Base-by-base conservation (phyloP, 2,888 invertebrate genomes). In the Diarsia rubi region DNA sequence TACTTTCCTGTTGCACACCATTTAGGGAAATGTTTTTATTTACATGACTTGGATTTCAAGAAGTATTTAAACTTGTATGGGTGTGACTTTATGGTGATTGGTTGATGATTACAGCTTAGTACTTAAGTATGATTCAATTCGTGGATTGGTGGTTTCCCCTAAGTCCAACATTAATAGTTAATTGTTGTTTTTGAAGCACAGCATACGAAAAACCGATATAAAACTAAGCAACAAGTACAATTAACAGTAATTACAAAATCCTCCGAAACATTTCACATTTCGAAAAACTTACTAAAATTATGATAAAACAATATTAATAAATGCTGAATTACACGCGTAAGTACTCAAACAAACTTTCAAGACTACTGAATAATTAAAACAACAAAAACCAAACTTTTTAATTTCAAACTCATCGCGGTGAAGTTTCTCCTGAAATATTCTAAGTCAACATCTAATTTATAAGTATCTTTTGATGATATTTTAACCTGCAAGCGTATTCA, bases 361-460 rank as follows among this genome's bases (percentile, higher is more conserved):
- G 62, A 60, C 49, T 52, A 74, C 60, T 75, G 66, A 84, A 80
- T 83, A 72, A 79, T 75, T 79, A 66, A 78, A 83, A 65, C 57
- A 65, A 72, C 69, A 75, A 75, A 75, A 72, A 63, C n/a, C 21
- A 72, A 81, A 79, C 68, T 71, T 85, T 68, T 76, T 73, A 60
- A 84, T 71, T 47, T 63, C 54, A 66, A 81, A 74, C 71, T 73
- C 70, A 60, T 63, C 59, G 54, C 37, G 67, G 44, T 49, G 54
- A 81, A 77, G n/a, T 75, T 54, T 69, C 31, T 54, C 57, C 47
- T 63, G 31, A 24, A 83, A 75, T 73, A 78, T 80, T 72, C 42
- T 45, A 49, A 75, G 42, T 49, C 60, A 79, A 75, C 54, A 64
- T 77, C 24, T 69, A 75, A 75, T 72, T 63, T 72, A 49, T 52